Conservation (phyloP, 2,888 invertebrate genomes). For the Athalia rosae region DNA sequence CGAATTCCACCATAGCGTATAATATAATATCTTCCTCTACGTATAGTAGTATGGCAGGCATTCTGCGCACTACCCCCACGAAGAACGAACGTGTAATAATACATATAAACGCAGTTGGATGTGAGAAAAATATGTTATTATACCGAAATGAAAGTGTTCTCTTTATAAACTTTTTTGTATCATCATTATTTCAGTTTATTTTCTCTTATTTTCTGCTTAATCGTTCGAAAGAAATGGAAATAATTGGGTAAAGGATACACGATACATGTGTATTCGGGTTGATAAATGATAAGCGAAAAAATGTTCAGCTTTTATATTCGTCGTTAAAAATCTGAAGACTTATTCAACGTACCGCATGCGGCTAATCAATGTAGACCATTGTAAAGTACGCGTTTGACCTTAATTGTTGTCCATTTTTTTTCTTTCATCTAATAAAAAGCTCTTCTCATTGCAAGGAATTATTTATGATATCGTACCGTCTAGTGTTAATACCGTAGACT, state of each 20-base stretch:
- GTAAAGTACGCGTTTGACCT: neutral
- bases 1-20: conserved; percentile 4
- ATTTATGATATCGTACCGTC: conserved; percentile 44
- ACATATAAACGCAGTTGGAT: too few species aligned
- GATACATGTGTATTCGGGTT: neutral
- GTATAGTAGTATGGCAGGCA: neutral
- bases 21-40: neutral
- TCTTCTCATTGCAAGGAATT: conserved; percentile 37
- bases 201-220: neutral
- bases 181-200: too few species aligned
- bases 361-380: neutral
- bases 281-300: neutral
- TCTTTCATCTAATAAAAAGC: conserved; percentile 35
- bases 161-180: too few species aligned
- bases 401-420: too few species aligned
- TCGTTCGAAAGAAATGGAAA: neutral
- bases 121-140: too few species aligned
- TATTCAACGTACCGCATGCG: too few species aligned
- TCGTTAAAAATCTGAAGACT: too few species aligned
- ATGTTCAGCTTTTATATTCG: neutral
- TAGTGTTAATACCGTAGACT: neutral
- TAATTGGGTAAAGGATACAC: neutral
- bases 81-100: too few species aligned
- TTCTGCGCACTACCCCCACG: too few species aligned
- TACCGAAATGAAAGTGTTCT: too few species aligned